phyloP scores from a whole-genome alignment of 2,113 vertebrate species.

The Callithrix jacchus region DNA sequence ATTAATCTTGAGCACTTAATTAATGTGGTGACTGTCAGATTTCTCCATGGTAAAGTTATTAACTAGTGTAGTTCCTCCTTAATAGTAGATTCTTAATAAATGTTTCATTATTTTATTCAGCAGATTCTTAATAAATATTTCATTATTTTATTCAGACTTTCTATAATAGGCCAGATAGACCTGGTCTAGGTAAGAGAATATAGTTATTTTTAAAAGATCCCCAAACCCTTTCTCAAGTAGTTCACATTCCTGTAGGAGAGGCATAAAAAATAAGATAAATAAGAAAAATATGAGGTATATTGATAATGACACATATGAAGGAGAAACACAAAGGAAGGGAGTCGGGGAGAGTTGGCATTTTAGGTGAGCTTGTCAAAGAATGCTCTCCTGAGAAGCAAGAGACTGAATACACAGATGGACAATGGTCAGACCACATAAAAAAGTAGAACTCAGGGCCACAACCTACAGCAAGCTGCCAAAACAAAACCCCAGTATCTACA shows the following conservation, averaged over 20 bases:
- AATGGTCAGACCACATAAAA: neutral
- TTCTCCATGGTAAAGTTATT: neutral
- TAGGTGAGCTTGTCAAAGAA: neutral
- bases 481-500: neutral
- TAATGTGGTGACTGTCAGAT: neutral
- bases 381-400: neutral
- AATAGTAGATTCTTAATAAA: neutral
- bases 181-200: neutral
- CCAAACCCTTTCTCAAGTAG: neutral
- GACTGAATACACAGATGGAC: neutral
- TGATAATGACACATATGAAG: neutral
- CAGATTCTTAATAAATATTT: neutral
- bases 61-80: neutral
- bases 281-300: neutral
- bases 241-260: neutral
- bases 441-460: neutral
- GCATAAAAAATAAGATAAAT: neutral
- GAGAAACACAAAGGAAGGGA: neutral
- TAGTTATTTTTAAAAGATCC: neutral
- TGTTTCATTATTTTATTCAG: neutral
- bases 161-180: neutral
- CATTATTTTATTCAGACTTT: neutral
- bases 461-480: neutral
- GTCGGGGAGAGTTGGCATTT: neutral
- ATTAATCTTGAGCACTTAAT: neutral